Evolutionary conservation across 2,888 invertebrate genomes (phyloP).

Genomic region (Luffia ferchaultella): DNA sequence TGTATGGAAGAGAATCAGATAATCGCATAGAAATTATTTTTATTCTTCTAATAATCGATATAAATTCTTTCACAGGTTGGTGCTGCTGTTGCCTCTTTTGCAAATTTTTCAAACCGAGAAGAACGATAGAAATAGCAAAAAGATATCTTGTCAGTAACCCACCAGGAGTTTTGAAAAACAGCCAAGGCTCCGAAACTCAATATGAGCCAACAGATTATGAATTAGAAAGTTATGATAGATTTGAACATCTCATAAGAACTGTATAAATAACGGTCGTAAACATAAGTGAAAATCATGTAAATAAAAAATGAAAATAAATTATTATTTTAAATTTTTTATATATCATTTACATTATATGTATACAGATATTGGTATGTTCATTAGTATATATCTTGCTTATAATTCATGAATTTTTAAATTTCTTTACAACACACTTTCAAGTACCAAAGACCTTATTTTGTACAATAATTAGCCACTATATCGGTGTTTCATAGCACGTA

Average conservation of each 20-base stretch:
- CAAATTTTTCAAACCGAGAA: conserved; percentile 61
- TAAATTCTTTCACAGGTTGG: no score
- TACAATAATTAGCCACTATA: no score
- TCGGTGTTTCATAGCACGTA: no score
- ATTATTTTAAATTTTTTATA: background rate
- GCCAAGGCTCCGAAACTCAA: conserved; percentile 31
- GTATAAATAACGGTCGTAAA: conserved; percentile 19
- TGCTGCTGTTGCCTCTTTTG: conserved; percentile 70
- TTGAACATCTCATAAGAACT: conserved; percentile 63
- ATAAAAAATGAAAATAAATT: background rate
- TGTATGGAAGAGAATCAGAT: no score
- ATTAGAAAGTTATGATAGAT: conserved; percentile 59
- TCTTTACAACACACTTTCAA: no score
- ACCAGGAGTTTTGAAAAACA: conserved; percentile 52
- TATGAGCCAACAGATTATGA: conserved; percentile 66
- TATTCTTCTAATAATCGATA: no score
- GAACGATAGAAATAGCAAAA: conserved; percentile 62
- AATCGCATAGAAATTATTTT: no score
- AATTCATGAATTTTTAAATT: no score
- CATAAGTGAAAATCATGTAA: conserved; percentile 4
- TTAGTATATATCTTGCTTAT: no score
- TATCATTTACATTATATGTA: no score
- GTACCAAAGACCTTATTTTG: no score
- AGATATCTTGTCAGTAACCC: conserved; percentile 63
- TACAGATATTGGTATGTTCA: no score